These are phyloP conservation scores for Rhipidura dahli DNA, from an alignment of 2,113 vertebrate genomes.

Conservation along the genomic window DNA sequence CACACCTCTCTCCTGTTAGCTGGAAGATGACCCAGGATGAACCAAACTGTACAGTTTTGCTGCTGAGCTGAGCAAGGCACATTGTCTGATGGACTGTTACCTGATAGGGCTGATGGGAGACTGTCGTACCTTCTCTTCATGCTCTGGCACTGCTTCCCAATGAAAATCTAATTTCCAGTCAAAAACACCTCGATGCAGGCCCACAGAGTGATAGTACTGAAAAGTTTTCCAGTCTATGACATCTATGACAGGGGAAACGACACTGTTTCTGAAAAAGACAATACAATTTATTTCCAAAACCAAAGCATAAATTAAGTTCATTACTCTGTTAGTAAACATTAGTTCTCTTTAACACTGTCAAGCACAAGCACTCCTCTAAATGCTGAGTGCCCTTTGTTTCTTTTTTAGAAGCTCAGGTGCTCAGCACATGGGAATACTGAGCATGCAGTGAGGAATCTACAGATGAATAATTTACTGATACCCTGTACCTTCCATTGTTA, in stretches of 20 bases:
- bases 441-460: neutral
- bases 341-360: neutral
- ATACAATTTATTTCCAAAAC: neutral
- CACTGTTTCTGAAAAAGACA: slow-evolving; percentile 77
- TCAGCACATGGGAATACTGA: neutral
- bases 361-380: neutral
- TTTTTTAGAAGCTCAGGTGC: neutral
- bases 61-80: neutral
- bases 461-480: neutral
- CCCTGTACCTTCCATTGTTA: neutral
- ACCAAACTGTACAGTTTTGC: neutral
- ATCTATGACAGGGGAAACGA: slow-evolving; percentile 86
- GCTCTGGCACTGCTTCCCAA: slow-evolving; percentile 79
- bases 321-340: neutral
- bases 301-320: neutral
- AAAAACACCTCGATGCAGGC: slow-evolving; percentile 79
- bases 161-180: slow-evolving; percentile 88
- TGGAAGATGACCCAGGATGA: neutral
- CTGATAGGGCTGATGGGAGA: slow-evolving; percentile 79
- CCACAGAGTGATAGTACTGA: slow-evolving; percentile 78
- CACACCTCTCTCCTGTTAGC: neutral
- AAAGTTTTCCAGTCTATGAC: slow-evolving; percentile 85
- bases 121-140: slow-evolving; percentile 64
- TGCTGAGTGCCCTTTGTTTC: neutral
- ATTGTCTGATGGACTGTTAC: slow-evolving; percentile 65